A percentile compares a stretch with the other conserved stretches of the same genome.
These are phyloP conservation scores for Trachelus troglodyta DNA, from an alignment of 2,888 invertebrate genomes.

Conservation along the genomic window DNA sequence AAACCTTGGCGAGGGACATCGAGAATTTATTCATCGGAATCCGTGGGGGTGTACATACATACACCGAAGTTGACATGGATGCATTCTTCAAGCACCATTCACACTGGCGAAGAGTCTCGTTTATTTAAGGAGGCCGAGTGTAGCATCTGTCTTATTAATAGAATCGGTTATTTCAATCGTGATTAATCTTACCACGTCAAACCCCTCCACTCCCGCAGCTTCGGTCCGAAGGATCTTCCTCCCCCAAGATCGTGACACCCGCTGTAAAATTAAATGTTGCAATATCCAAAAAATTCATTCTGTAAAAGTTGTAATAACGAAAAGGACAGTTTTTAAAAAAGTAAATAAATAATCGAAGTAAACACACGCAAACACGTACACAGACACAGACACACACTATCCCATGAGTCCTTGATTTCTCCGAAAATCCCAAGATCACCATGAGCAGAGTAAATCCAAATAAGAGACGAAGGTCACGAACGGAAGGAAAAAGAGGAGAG, in stretches of 20 bases:
- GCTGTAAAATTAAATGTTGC: neutral
- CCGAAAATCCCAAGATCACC: neutral
- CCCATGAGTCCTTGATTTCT: neutral
- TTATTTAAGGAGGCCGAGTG: neutral
- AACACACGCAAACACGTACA: neutral
- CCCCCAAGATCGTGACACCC: neutral
- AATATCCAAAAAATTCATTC: too few species aligned
- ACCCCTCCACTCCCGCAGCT: neutral
- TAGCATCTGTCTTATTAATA: neutral
- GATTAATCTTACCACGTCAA: neutral
- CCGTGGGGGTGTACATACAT: neutral
- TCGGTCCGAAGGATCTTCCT: neutral
- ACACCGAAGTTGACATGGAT: neutral
- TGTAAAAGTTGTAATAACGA: neutral
- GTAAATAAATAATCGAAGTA: neutral
- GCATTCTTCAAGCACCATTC: conserved; percentile 6
- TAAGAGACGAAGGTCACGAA: neutral
- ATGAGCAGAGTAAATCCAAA: neutral
- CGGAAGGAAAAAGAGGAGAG: neutral
- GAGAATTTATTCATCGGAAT: neutral
- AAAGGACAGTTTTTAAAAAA: neutral
- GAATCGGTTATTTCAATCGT: neutral
- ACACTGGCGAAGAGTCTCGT: neutral
- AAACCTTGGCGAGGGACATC: conserved; percentile 1
- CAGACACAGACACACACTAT: neutral